Evolutionary conservation across 2,888 invertebrate genomes (phyloP).

Genomic region (Prosapia bicincta): DNA sequence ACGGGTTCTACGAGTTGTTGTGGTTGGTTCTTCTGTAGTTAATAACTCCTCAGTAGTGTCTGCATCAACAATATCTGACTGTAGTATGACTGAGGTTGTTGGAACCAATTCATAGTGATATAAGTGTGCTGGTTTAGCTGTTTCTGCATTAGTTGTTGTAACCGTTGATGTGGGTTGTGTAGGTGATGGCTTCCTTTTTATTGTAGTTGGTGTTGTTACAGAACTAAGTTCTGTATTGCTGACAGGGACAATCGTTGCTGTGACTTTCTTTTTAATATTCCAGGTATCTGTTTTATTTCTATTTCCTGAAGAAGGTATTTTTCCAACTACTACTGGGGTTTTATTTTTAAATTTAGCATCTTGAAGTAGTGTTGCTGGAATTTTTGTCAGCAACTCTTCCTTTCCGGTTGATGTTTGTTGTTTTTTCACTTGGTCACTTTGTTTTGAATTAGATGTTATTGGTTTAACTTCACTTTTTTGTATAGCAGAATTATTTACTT

Average conservation of each 20-base stretch:
- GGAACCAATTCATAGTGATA: conserved; percentile 39
- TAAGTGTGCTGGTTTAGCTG: conserved; percentile 36
- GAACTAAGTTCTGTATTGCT: conserved; percentile 22
- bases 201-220: conserved; percentile 17
- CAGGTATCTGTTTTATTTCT: conserved; percentile 30
- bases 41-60: conserved; percentile 47
- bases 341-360: conserved; percentile 41
- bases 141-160: conserved; percentile 15
- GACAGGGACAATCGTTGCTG: conserved; percentile 22
- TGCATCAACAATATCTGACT: conserved; percentile 32
- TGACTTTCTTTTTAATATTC: conserved; percentile 32
- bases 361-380: conserved; percentile 37
- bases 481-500: conserved; percentile 17
- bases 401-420: conserved; percentile 21
- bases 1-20: conserved; percentile 38
- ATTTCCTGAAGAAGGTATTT: conserved; percentile 42
- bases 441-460: conserved; percentile 10
- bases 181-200: conserved; percentile 18
- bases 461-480: conserved; percentile 20
- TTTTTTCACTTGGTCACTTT: conserved; percentile 17
- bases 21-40: conserved; percentile 42
- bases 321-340: conserved; percentile 40
- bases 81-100: conserved; percentile 35
- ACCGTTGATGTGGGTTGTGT: conserved; percentile 12
- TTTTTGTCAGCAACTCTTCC: conserved; percentile 23